These are phyloP conservation scores for Philypnodon macrostomus DNA, from an alignment of 2,797 vertebrate species.

Conservation along the genomic window DNA sequence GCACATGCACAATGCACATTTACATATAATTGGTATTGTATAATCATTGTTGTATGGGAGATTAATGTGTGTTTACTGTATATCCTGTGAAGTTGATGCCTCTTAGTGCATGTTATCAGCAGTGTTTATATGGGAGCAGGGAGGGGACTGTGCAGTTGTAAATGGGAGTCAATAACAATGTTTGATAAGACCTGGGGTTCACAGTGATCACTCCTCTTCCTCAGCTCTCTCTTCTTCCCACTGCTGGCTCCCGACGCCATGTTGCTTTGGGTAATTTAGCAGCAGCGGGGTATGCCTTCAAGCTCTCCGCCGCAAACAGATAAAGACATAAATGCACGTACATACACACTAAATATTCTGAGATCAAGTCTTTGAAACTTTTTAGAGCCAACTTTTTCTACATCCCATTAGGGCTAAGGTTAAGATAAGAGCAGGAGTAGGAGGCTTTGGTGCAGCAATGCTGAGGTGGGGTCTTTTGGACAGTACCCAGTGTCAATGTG, in stretches of 20 bases:
- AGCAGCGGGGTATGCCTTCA: constrained; percentile 59
- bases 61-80: neutral
- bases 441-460: too few species aligned
- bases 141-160: constrained; percentile 27
- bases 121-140: neutral
- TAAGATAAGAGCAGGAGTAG: too few species aligned
- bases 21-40: neutral
- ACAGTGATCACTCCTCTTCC: constrained; percentile 55
- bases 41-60: neutral
- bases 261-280: constrained; percentile 70
- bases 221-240: constrained; percentile 33
- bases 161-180: constrained; percentile 64
- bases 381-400: constrained; percentile 29
- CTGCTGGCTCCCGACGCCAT: constrained; percentile 40
- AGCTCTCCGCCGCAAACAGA: constrained; percentile 62
- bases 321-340: constrained; percentile 36
- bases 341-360: constrained; percentile 29
- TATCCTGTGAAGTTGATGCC: neutral
- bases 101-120: neutral
- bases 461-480: too few species aligned
- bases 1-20: neutral
- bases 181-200: constrained; percentile 65
- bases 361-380: constrained; percentile 41
- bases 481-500: too few species aligned
- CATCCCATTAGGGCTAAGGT: too few species aligned